These are phyloP conservation scores for Rhynchopsitta pachyrhyncha DNA, from an alignment of 2,113 vertebrate genomes.

Conservation along the genomic window DNA sequence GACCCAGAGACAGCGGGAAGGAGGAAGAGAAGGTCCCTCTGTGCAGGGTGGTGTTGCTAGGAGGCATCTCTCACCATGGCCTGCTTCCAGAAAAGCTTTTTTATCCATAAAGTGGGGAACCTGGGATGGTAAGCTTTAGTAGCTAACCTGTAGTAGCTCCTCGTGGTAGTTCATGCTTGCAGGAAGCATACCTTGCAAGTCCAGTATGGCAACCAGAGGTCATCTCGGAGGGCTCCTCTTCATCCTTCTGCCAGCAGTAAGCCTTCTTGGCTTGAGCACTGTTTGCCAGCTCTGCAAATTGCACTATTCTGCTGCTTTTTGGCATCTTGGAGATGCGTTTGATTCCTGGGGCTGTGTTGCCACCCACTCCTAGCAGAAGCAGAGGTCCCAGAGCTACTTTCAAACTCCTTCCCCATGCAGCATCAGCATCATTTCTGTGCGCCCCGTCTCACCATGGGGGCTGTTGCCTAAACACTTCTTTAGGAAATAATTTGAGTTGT, in stretches of 20 bases:
- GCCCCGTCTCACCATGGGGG: neutral
- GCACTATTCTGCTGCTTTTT: neutral
- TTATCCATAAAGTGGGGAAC: rapidly evolving
- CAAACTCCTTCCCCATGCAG: neutral
- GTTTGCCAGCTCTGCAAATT: neutral
- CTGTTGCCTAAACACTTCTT: neutral
- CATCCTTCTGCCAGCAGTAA: neutral
- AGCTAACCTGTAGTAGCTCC: neutral
- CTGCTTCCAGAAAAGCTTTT: neutral
- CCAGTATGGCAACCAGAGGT: neutral
- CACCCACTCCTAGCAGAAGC: conserved; percentile 14
- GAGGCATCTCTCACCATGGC: neutral
- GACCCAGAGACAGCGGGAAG: neutral
- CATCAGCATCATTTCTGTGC: neutral
- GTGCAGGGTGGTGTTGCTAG: neutral
- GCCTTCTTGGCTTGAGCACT: neutral
- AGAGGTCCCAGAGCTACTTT: neutral
- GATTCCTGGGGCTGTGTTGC: neutral
- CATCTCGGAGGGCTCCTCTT: neutral
- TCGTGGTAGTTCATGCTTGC: neutral
- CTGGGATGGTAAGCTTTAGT: neutral
- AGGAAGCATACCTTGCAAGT: neutral
- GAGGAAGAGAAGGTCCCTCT: neutral
- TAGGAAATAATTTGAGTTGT: neutral
- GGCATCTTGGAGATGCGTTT: neutral